phyloP scores from a whole-genome alignment of 1,140 invertebrate genomes.

The Pygmarrhopalites habei region DNA sequence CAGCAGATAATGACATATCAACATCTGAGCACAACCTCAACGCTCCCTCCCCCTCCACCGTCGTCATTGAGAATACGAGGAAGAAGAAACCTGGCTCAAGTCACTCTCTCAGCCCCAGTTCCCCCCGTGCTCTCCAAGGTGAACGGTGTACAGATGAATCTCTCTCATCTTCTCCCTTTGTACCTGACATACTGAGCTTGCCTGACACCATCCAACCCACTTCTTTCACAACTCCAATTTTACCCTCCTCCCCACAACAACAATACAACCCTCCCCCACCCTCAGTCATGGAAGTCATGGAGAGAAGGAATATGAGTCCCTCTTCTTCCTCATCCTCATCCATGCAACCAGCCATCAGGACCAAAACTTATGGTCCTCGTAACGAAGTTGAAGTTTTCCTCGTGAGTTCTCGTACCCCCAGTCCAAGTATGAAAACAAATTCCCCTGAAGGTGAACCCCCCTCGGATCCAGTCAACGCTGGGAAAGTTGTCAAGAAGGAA shows the following conservation, averaged over 20 bases:
- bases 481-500: conserved; percentile 21
- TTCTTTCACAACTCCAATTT: no score
- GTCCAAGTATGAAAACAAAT: conserved; percentile 22
- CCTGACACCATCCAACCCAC: no score
- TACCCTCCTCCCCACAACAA: no score
- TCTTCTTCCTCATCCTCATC: not conserved
- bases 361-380: conserved; percentile 32
- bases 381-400: conserved; percentile 37
- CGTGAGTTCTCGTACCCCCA: conserved; percentile 31
- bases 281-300: conserved; percentile 22
- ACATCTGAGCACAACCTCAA: no score
- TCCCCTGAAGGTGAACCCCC: conserved; percentile 2
- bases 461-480: not conserved
- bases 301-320: conserved; percentile 11
- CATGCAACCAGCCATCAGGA: not conserved
- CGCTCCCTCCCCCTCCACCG: no score
- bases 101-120: not conserved
- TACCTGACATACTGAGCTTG: conserved; percentile 6
- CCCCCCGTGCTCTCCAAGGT: not conserved
- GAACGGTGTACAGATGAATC: not conserved
- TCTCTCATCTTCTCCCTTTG: not conserved
- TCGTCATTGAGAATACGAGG: no score
- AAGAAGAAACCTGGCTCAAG: not conserved
- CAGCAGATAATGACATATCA: no score
- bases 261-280: no score